Evolutionary conservation across 2,888 invertebrate genomes (phyloP).

Genomic region (Meiosimyza decipiens): DNA sequence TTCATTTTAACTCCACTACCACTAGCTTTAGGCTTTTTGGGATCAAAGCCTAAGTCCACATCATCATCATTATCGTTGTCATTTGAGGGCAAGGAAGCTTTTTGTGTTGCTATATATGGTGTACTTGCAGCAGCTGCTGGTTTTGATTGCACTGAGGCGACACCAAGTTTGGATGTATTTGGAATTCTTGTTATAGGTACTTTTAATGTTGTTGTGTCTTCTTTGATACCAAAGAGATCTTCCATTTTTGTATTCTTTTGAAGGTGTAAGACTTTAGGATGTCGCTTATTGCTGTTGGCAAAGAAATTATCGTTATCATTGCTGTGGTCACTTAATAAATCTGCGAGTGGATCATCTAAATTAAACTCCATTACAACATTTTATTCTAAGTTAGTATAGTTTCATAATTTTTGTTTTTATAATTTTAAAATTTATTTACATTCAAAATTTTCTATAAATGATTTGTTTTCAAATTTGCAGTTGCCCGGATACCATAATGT

Average conservation of each 20-base stretch:
- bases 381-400: not conserved
- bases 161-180: not conserved
- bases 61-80: conserved; percentile 55
- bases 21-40: conserved; percentile 61
- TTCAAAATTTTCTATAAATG: conserved; percentile 2
- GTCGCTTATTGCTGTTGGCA: conserved; percentile 59
- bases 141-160: conserved; percentile 25
- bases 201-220: conserved; percentile 51
- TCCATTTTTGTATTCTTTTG: conserved; percentile 58
- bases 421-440: not conserved
- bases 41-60: conserved; percentile 66
- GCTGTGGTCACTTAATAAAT: conserved; percentile 74
- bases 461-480: not conserved
- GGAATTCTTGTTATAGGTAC: conserved; percentile 17
- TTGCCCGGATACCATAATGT: not conserved
- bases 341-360: conserved; percentile 50
- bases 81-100: conserved; percentile 50
- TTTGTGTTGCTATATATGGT: conserved; percentile 52
- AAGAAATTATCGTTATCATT: conserved; percentile 81
- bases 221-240: conserved; percentile 65
- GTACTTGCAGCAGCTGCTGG: conserved; percentile 47
- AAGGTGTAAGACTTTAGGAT: conserved; percentile 28
- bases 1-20: conserved; percentile 50
- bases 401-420: conserved; percentile 26
- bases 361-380: conserved; percentile 33